Evolutionary conservation across 2,113 vertebrate species (phyloP), one percentile per base, ranked within the genome.

Genomic region (Lanius collurio): DNA sequence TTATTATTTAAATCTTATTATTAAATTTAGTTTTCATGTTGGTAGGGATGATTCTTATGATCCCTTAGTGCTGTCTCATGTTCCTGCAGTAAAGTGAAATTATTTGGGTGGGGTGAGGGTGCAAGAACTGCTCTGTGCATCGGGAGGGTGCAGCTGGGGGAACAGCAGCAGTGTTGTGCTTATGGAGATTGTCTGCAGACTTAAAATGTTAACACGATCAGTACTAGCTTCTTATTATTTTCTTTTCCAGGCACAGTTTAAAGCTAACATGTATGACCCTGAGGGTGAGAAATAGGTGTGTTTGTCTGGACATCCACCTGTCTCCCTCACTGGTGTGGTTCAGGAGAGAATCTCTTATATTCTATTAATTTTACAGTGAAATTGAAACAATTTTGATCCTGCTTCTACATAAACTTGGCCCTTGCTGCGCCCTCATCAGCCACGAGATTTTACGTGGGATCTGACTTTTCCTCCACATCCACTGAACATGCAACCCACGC

Each of bases 401-500:
- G 11, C 22, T 10, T 78, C 68, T 27, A 4, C 17, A 8, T 30
- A n/a, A 80, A 49, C 26, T 42, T 46, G 22, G 21, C 33, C 10
- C 9, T 0, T 27, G 69, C 39, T 70, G 30, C 46, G 57, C 50
- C 37, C 24, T 13, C 52, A 24, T 64, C 74, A 87, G 49, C 59
- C 44, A 5, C 65, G 55, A 79, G 59, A 39, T 88, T 21, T 73
- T 70, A 12, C 2, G 1, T 0, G 2, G 14, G 6, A 71, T 35
- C 53, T 64, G 44, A 27, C 56, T 78, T 88, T 75, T 78, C 35
- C 31, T 76, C 79, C 44, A 3, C 28, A 7, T 26, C n/a, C 37
- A 24, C 22, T 44, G 62, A 53, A 74, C 0, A 0, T 12, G 7
- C 39, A 70, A 7, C 41, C 55, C 23, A 13, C 0, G 7, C 55